Percentiles rank a stretch among this genome's conserved stretches.
Conservation (phyloP, 2,113 vertebrate genomes). For the Sinosuthora webbiana region DNA sequence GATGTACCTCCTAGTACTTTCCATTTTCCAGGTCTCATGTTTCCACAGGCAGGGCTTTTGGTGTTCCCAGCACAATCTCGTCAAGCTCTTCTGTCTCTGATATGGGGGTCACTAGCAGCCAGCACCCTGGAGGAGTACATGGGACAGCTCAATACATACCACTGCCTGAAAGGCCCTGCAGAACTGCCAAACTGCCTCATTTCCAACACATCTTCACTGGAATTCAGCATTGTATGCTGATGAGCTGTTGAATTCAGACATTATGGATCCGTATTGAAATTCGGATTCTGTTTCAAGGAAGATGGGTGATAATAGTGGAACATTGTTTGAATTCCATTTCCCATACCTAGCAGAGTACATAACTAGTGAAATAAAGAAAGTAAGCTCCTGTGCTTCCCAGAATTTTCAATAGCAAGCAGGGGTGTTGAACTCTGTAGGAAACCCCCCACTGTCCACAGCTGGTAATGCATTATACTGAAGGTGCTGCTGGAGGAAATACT, state of each 20-base stretch:
- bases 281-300: background rate
- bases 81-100: background rate
- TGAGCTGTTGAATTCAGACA: background rate
- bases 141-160: background rate
- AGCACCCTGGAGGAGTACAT: too few species aligned
- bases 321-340: background rate
- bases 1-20: background rate
- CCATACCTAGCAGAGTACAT: background rate
- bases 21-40: background rate
- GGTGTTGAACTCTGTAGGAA: background rate
- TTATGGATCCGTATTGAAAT: background rate
- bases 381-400: background rate
- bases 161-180: background rate
- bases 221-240: background rate
- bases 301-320: background rate
- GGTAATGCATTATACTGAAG: background rate
- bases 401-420: background rate
- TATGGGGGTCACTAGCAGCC: background rate
- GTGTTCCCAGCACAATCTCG: background rate
- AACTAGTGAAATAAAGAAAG: background rate
- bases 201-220: background rate
- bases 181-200: background rate
- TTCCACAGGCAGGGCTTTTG: background rate
- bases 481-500: background rate
- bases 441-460: background rate